Evolutionary conservation across 1,140 invertebrate species (phyloP).

Genomic region (Eumeta japonica): DNA sequence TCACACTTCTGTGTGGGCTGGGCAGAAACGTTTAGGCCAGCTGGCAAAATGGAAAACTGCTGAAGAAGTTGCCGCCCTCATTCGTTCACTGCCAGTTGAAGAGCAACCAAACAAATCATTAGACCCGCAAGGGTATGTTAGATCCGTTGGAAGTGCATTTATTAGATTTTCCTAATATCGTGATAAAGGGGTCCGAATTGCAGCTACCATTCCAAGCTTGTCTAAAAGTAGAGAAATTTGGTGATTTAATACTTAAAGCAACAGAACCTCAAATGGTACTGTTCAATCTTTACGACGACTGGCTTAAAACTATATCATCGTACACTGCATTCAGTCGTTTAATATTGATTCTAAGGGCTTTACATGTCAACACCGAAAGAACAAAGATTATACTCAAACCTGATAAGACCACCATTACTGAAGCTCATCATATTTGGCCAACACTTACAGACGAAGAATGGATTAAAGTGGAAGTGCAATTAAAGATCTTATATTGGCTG

Average conservation of each 20-base stretch:
- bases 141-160: conserved; percentile 99
- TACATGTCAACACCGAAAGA: conserved; percentile 98
- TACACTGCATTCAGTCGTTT: conserved; percentile 97
- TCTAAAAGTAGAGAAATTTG: conserved; percentile 99
- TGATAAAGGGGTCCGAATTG: conserved; percentile 99
- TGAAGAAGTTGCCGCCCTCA: conserved; percentile 98
- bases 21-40: conserved; percentile 88
- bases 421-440: conserved; percentile 99
- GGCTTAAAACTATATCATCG: conserved; percentile 95
- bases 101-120: conserved; percentile 99
- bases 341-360: conserved; percentile 92
- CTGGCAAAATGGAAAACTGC: conserved; percentile 99
- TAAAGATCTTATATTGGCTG: conserved; percentile 97
- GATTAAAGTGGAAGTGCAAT: conserved; percentile 99
- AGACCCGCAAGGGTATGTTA: conserved; percentile 98
- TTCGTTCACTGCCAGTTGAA: conserved; percentile 97
- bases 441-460: conserved; percentile 96
- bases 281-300: conserved; percentile 99
- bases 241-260: conserved; percentile 97
- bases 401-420: conserved; percentile 97
- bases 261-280: conserved; percentile 99
- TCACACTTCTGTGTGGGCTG: conserved; percentile 99
- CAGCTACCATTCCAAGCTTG: conserved; percentile 99
- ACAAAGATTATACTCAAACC: conserved; percentile 98
- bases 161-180: conserved; percentile 99